Percentiles rank a stretch among this genome's conserved stretches.
Conservation (phyloP, 2,888 invertebrate species). For the Pteria penguin region DNA sequence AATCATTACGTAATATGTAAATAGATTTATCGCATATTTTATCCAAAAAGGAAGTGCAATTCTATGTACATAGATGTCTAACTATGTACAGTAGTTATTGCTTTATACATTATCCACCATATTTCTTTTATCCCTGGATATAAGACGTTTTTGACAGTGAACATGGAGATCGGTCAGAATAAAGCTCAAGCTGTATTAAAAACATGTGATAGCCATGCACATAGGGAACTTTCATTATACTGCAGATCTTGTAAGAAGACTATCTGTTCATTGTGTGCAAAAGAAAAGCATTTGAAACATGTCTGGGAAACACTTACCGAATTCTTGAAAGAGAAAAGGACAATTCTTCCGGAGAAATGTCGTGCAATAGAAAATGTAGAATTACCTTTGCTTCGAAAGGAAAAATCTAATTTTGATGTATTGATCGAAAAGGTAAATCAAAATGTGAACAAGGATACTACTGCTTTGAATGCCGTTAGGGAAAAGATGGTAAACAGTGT, state of each 20-base stretch:
- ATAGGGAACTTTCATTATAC: not conserved
- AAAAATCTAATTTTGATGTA: not conserved
- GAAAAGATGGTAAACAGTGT: not conserved
- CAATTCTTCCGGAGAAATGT: not conserved
- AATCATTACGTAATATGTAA: too few species aligned
- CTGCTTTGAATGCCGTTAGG: not conserved
- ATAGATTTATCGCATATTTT: too few species aligned
- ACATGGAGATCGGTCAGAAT: too few species aligned
- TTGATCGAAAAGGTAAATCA: not conserved
- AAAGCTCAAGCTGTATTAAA: not conserved
- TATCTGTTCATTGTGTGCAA: not conserved
- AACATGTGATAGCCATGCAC: not conserved
- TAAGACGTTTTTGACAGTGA: too few species aligned
- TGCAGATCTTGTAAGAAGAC: not conserved
- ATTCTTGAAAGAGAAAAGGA: not conserved
- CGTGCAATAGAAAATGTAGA: not conserved
- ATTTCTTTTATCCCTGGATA: too few species aligned
- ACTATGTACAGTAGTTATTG: too few species aligned
- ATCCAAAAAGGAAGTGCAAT: too few species aligned
- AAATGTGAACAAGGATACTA: not conserved
- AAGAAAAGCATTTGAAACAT: not conserved
- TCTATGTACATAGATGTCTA: too few species aligned
- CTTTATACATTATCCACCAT: too few species aligned
- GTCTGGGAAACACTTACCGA: not conserved
- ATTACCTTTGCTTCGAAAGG: not conserved